Percentiles rank a stretch among this genome's conserved stretches.
These are phyloP conservation scores for Saimiri boliviensis DNA, from an alignment of 2,113 vertebrate genomes.

Conservation along the genomic window DNA sequence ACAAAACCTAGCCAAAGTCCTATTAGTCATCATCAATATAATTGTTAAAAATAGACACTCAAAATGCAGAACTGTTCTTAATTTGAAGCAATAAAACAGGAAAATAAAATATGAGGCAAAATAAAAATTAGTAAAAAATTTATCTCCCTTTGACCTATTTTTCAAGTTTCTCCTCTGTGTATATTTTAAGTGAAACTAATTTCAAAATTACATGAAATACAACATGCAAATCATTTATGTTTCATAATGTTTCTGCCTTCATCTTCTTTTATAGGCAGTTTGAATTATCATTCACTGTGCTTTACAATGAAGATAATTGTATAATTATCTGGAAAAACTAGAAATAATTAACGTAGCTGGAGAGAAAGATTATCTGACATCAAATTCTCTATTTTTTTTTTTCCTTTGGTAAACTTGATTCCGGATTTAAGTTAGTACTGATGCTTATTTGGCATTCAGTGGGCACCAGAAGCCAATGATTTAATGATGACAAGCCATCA, in stretches of 20 bases:
- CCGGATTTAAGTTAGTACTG: background rate
- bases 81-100: background rate
- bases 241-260: background rate
- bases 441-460: background rate
- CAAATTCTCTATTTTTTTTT: background rate
- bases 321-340: background rate
- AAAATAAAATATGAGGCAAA: background rate
- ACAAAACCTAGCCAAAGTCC: background rate
- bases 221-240: background rate
- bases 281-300: background rate
- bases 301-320: background rate
- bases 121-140: background rate
- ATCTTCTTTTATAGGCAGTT: background rate
- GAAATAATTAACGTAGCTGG: background rate
- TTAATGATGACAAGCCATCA: background rate
- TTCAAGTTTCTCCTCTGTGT: background rate
- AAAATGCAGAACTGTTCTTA: background rate
- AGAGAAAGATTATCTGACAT: background rate
- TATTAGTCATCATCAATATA: background rate
- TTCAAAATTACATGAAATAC: slow-evolving; percentile 50
- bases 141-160: background rate
- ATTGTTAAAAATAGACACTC: background rate
- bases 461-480: background rate
- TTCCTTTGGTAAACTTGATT: background rate
- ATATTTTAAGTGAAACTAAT: slow-evolving; percentile 39